Evolutionary conservation across 1,140 invertebrate species (phyloP).

Genomic region (Lanistes nyassanus): DNA sequence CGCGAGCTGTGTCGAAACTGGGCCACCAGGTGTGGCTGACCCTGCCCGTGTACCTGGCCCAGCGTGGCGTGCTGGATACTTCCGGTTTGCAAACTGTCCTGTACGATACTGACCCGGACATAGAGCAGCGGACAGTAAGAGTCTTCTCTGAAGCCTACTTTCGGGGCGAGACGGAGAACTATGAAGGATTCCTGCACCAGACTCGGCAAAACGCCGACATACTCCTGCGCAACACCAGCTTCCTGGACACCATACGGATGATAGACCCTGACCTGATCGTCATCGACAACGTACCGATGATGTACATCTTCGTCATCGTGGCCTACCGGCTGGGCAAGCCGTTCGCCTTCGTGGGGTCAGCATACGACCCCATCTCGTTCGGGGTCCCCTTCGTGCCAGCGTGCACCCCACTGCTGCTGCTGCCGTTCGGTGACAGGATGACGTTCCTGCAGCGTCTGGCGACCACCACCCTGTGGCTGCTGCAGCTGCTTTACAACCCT

Average conservation of each 20-base stretch:
- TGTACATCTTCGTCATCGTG: slow-evolving; percentile 17
- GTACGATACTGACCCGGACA: slow-evolving; percentile 7
- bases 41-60: slow-evolving; percentile 1
- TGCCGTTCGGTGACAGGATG: slow-evolving; percentile 6
- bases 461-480: background rate
- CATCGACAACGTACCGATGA: slow-evolving; percentile 19
- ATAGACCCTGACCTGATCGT: slow-evolving; percentile 25
- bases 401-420: background rate
- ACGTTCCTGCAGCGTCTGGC: slow-evolving; percentile 14
- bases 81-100: slow-evolving; percentile 9
- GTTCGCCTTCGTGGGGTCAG: slow-evolving; percentile 15
- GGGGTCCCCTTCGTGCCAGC: slow-evolving; percentile 26
- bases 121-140: background rate
- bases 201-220: background rate
- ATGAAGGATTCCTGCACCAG: background rate
- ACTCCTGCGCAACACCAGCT: background rate
- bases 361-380: background rate
- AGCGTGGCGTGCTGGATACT: background rate
- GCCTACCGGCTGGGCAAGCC: slow-evolving; percentile 31
- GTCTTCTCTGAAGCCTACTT: slow-evolving; percentile 9
- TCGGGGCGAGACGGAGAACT: background rate
- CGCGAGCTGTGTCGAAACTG: background rate
- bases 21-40: slow-evolving; percentile 15
- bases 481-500: background rate
- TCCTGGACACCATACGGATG: background rate